phyloP scores from a whole-genome alignment of 1,140 invertebrate genomes.

The Himalopsyche phryganea region DNA sequence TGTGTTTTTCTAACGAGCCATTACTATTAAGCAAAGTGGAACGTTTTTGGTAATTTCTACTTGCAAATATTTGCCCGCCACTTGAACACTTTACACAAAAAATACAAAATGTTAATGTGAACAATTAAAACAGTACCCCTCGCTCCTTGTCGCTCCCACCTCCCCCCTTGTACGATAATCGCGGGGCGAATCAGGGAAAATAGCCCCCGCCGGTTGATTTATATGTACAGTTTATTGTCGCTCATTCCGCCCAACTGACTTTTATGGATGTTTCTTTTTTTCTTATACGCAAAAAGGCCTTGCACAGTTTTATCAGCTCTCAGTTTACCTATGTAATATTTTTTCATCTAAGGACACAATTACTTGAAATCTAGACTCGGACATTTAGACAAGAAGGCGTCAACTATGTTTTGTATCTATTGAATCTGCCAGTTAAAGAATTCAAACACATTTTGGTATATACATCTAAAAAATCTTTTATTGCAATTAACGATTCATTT shows the following conservation, averaged over 20 bases:
- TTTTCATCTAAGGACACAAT: no score
- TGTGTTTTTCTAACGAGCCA: no score
- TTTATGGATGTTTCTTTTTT: slow-evolving; percentile 42
- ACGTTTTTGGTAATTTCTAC: slow-evolving; percentile 9
- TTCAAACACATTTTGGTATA: no score
- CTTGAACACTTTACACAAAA: slow-evolving; percentile 1
- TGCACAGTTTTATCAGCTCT: background rate
- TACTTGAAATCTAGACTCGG: background rate
- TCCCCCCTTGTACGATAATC: slow-evolving; percentile 36
- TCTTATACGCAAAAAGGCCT: slow-evolving; percentile 8
- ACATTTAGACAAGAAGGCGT: no score
- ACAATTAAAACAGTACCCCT: slow-evolving; percentile 30
- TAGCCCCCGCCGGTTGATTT: slow-evolving; percentile 39
- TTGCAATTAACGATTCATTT: no score
- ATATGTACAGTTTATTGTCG: slow-evolving; percentile 44
- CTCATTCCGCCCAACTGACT: slow-evolving; percentile 42
- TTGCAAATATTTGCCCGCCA: slow-evolving; percentile 30
- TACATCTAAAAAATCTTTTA: no score
- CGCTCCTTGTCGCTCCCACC: slow-evolving; percentile 15
- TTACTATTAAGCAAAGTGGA: no score
- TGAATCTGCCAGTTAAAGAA: no score
- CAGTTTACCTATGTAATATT: no score
- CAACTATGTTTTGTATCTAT: no score
- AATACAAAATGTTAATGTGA: slow-evolving; percentile 33
- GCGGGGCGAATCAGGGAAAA: slow-evolving; percentile 40